Evolutionary conservation across 2,113 vertebrate genomes (phyloP).

Genomic region (Trogon surrucura): DNA sequence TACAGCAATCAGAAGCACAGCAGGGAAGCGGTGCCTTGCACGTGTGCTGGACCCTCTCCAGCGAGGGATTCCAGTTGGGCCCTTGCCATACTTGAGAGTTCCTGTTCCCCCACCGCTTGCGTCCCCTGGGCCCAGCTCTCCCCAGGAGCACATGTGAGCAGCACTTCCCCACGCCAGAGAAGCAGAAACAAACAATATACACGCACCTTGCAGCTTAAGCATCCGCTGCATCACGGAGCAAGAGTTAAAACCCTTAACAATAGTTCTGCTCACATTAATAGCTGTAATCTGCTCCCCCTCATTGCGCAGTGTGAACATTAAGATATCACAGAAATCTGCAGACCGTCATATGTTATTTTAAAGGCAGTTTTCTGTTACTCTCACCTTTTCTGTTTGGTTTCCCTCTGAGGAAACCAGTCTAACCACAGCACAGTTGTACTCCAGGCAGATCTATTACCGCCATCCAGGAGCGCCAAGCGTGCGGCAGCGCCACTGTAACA

Average conservation of each 20-base stretch:
- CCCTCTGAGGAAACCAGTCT: background rate
- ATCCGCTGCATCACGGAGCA: background rate
- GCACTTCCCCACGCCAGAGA: background rate
- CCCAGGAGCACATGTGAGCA: background rate
- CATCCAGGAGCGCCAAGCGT: background rate
- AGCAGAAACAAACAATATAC: background rate
- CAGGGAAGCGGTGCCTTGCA: background rate
- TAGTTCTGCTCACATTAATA: fast-evolving
- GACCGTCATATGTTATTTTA: background rate
- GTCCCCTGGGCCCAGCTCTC: background rate
- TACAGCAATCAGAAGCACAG: fast-evolving
- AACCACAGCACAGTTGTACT: background rate
- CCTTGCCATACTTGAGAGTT: background rate
- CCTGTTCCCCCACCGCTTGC: fast-evolving
- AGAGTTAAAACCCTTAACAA: background rate
- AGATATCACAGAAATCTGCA: background rate
- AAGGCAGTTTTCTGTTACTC: background rate
- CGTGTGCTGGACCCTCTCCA: background rate
- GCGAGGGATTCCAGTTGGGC: background rate
- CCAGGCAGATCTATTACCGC: background rate
- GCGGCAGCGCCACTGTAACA: background rate
- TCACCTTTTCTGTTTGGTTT: slow-evolving; percentile 4
- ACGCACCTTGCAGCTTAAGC: background rate
- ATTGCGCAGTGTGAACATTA: background rate
- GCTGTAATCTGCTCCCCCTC: background rate